Evolutionary conservation across 2,888 invertebrate genomes (phyloP), one percentile per base, ranked within the genome.

Genomic region (Drosophila mayaguana): DNA sequence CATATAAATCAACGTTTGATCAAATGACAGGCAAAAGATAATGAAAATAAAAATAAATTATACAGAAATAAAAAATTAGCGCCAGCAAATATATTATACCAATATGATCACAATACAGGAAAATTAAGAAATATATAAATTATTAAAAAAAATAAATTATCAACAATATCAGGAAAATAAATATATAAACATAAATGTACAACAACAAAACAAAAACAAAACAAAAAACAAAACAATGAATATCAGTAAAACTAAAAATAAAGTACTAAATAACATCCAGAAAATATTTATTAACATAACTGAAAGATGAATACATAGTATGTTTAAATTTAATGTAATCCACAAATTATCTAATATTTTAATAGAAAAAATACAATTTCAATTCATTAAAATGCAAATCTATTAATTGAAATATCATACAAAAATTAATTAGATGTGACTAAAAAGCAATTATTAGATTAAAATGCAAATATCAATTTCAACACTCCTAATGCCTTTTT

Each of bases 381-480:
- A 28, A 28, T 28, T 28, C 1, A 28, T 28, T 28, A 28, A 32
- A 32, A 18, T 18, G 8, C 2, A 50, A 46, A 45, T 45, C 7
- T n/a, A n/a, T 18, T 48, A 18, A 32, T 34, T 50, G 34, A 8
- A 20, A 14, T 8, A 18, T 8, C 18, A 50, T 20, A 34, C 14
- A 18, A 12, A 14, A 48, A 28, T 2, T 50, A 50, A 50, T 22
- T 53, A 22, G 38, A 53, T 53, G 22, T n/a, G 20, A 54, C 38
- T 38, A 18, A 43, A 60, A 32, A 12, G n/a, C 25, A 51, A 43
- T 25, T 43, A 18, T 25, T 9, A n/a, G 22, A 6, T 40, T 34
- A 12, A 43, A 38, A 14, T 36, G 12, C 38, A 22, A 32, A 64
- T 43, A 56, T 63, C 54, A 40, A 28, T 54, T 54, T 54, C 40